Base-by-base conservation (phyloP, 2,888 invertebrate species). In the Cheilosia urbana region DNA sequence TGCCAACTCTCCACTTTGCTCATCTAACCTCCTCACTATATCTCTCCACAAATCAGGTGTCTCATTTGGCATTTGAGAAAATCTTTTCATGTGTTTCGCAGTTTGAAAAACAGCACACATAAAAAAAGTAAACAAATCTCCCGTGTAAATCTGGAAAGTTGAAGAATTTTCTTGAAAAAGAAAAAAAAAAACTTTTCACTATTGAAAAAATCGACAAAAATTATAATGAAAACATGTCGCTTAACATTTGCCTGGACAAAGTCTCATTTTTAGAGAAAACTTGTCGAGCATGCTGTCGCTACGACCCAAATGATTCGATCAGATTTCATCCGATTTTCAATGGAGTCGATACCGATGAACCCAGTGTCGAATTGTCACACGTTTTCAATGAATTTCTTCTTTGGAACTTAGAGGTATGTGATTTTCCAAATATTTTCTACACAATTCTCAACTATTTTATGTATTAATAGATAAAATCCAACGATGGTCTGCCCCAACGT, bases 401-500 rank as follows among this genome's bases (percentile, higher is more conserved):
- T 58, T 89, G 89, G 89, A 88, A 89, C 58, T 57, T 89, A 7
- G 88, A 88, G 83, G 89, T 89, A 87, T 55, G n/a, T 15, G 27
- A 37, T 45, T 45, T n/a, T 19, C 9, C 19, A 34, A 37, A 49
- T 4, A n/a, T 37, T n/a, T 45, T 45, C 6, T 17, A 45, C 15
- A n/a, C 1, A 45, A 49, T 24, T 60, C 0, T 0, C 42, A 24
- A 60, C 21, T 17, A 2, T 27, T 60, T 24, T 15, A 21, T 63
- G 19, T 37, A 24, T 34, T 58, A 40, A 24, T 75, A 89, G 89
- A 88, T 89, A 7, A 88, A 87, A 27, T 87, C 87, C 0, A 58
- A 81, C 47, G 89, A 89, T 87, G 89, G 88, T 0, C 69, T 89
- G 47, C 89, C 89, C 6, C 89, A 89, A 65, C 89, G 88, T 75